Evolutionary conservation across 2,113 vertebrate genomes (phyloP).

Genomic region (Gnathonemus longibarbis): DNA sequence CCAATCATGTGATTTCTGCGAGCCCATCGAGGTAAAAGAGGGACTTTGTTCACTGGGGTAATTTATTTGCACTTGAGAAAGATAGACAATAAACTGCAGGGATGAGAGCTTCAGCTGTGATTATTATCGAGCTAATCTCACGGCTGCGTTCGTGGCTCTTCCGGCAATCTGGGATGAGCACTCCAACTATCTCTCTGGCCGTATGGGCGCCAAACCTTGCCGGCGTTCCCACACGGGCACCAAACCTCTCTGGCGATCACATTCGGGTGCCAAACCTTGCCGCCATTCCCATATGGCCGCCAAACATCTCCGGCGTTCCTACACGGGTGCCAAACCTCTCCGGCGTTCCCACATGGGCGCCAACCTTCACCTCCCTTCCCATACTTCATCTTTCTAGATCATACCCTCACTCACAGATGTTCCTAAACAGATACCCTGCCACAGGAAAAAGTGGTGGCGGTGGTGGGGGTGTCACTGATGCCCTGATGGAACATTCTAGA

Average conservation of each 20-base stretch:
- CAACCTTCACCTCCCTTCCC: background rate
- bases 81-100: slow-evolving; percentile 32
- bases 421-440: background rate
- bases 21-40: background rate
- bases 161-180: slow-evolving; percentile 14
- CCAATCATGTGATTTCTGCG: background rate
- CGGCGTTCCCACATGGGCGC: background rate
- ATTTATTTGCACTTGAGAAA: slow-evolving; percentile 26
- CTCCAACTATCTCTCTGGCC: background rate
- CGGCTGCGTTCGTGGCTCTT: slow-evolving; percentile 30
- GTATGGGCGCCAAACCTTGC: background rate
- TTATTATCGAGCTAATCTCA: slow-evolving; percentile 31
- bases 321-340: too few species aligned
- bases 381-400: slow-evolving; percentile 4
- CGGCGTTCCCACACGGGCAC: background rate
- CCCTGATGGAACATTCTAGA: background rate
- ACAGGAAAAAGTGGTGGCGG: background rate
- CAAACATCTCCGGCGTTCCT: background rate
- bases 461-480: background rate
- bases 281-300: background rate
- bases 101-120: slow-evolving; percentile 24
- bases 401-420: slow-evolving; percentile 27
- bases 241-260: background rate
- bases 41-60: slow-evolving; percentile 25
- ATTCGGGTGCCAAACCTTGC: background rate